Evolutionary conservation across 2,888 invertebrate genomes (phyloP).

Genomic region (Brachypalpus laphriformis): DNA sequence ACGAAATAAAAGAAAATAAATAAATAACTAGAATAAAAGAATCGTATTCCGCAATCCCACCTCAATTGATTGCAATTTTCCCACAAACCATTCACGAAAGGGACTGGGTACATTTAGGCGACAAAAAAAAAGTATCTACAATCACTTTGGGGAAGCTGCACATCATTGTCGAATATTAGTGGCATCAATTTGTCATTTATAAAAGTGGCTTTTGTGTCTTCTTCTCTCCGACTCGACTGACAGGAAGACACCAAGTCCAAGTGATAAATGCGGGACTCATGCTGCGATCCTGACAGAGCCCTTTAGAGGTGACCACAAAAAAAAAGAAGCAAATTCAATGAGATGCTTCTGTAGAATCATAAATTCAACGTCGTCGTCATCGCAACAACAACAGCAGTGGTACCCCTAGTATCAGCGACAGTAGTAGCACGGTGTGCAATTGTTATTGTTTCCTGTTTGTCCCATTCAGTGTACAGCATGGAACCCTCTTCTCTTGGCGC

Average conservation of each 20-base stretch:
- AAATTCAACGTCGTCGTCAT: slow-evolving; percentile 46
- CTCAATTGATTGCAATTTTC: slow-evolving; percentile 68
- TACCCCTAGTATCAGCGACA: slow-evolving; percentile 51
- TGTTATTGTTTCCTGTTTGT: slow-evolving; percentile 74
- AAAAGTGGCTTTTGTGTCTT: slow-evolving; percentile 68
- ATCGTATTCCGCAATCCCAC: slow-evolving; percentile 64
- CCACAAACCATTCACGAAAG: slow-evolving; percentile 60
- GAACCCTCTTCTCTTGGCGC: slow-evolving; percentile 65
- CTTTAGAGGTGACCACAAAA: slow-evolving; percentile 74
- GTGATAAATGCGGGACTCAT: slow-evolving; percentile 71
- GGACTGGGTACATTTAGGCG: not conserved
- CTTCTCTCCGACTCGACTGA: slow-evolving; percentile 57
- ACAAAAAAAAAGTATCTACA: slow-evolving; percentile 12
- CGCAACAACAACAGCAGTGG: slow-evolving; percentile 35
- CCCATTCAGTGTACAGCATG: slow-evolving; percentile 53
- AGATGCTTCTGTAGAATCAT: slow-evolving; percentile 69
- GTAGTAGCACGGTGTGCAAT: slow-evolving; percentile 67
- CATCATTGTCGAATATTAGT: slow-evolving; percentile 66
- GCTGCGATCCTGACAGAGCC: slow-evolving; percentile 69
- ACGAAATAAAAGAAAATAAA: slow-evolving; percentile 44
- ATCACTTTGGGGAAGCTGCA: slow-evolving; percentile 67
- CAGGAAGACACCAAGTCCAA: slow-evolving; percentile 68
- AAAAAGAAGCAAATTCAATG: slow-evolving; percentile 63
- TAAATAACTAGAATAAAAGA: slow-evolving; percentile 47
- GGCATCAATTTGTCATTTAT: slow-evolving; percentile 74